Evolutionary conservation across 30 jellyfish, hydroid and myxozoan species (phyloP).

Genomic region (Sanderia malayensis): DNA sequence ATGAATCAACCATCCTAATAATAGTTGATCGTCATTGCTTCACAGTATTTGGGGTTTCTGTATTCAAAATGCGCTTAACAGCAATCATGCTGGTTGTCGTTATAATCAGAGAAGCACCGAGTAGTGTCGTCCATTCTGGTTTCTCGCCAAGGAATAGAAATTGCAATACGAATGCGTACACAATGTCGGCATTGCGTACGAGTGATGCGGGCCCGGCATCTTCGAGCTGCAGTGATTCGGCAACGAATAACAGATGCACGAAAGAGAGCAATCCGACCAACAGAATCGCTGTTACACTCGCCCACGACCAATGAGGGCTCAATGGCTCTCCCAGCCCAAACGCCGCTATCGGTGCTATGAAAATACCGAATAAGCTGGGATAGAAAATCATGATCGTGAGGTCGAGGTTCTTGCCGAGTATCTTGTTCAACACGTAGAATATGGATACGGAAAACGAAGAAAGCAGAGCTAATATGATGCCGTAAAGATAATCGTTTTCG

Average conservation of each 20-base stretch:
- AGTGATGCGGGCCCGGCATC: constrained; percentile 93
- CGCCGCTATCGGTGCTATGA: constrained; percentile 57
- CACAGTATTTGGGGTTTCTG: too few species aligned
- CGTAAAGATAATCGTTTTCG: constrained; percentile 52
- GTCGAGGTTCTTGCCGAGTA: constrained; percentile 66
- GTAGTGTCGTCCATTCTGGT: constrained; percentile 68
- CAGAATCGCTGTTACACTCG: constrained; percentile 39
- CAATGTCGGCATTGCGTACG: constrained; percentile 81
- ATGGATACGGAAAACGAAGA: constrained; percentile 61
- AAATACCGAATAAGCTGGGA: constrained; percentile 69
- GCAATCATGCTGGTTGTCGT: constrained; percentile 68
- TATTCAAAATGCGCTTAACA: constrained; percentile 28
- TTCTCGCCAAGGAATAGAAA: constrained; percentile 53
- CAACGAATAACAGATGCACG: constrained; percentile 74
- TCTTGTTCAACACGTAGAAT: constrained; percentile 65
- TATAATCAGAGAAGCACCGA: constrained; percentile 69
- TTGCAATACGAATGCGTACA: constrained; percentile 78
- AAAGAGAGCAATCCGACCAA: constrained; percentile 77
- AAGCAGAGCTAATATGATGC: constrained; percentile 58
- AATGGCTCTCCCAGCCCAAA: constrained; percentile 32
- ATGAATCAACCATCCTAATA: too few species aligned
- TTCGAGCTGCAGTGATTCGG: constrained; percentile 81
- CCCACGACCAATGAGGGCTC: constrained; percentile 54
- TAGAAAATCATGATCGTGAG: constrained; percentile 63
- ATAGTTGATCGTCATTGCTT: too few species aligned